A percentile compares a stretch with the other conserved stretches of the same genome.
phyloP scores from a whole-genome alignment of 2,888 invertebrate genomes.

The Syritta pipiens region DNA sequence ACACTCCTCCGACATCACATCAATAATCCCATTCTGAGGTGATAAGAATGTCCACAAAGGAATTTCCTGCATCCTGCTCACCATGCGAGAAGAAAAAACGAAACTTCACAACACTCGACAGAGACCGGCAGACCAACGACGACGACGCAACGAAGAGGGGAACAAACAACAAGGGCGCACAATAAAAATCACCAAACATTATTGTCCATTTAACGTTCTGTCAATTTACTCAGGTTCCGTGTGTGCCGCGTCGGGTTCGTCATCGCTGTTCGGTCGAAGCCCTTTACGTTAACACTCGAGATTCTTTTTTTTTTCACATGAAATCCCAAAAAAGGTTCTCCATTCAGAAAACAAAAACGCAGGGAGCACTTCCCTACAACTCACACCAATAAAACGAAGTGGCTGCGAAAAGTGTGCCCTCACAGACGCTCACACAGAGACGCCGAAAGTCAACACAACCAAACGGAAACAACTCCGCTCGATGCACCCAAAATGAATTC shows the following conservation, averaged over 20 bases:
- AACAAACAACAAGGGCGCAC: not conserved
- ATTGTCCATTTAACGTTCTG: conserved; percentile 37
- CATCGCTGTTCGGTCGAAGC: not conserved
- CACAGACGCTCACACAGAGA: too few species aligned
- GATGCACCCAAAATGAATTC: conserved; percentile 60
- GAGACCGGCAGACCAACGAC: too few species aligned
- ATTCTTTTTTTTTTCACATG: conserved; percentile 8
- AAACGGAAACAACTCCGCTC: conserved; percentile 53
- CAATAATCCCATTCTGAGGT: conserved; percentile 45
- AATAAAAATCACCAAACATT: conserved; percentile 9
- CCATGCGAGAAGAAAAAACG: too few species aligned
- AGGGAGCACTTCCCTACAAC: conserved; percentile 33
- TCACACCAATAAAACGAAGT: conserved; percentile 36
- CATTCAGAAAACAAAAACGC: conserved; percentile 20
- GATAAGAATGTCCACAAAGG: conserved; percentile 44
- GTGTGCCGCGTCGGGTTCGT: not conserved
- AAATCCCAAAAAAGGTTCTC: conserved; percentile 17
- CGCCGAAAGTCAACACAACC: conserved; percentile 48
- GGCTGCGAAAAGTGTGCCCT: conserved; percentile 65
- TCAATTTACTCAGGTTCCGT: conserved; percentile 15
- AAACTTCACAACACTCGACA: too few species aligned
- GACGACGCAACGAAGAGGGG: conserved; percentile 3
- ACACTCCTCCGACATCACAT: conserved; percentile 35
- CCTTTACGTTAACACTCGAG: conserved; percentile 15
- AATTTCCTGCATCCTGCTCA: conserved; percentile 36